phyloP scores from a whole-genome alignment of 2,797 vertebrate genomes.

The Acanthornis magna region DNA sequence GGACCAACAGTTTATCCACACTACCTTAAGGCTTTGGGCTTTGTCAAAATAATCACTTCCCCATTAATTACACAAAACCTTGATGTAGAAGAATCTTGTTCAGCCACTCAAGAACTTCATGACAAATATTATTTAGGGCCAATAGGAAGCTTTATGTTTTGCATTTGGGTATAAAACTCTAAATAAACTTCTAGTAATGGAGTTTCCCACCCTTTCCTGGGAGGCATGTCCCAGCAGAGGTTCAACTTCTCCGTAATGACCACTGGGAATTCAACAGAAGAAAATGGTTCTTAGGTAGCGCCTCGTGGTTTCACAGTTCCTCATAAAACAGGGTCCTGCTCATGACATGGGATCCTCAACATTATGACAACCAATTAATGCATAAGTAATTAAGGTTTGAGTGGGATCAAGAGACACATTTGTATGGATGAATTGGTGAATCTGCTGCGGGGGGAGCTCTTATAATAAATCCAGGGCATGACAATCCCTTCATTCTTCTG shows the following conservation, averaged over 20 bases:
- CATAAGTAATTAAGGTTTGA: not conserved
- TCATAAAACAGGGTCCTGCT: not conserved
- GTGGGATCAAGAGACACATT: not conserved
- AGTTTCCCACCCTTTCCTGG: not conserved
- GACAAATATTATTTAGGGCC: not conserved
- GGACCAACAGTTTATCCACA: not conserved
- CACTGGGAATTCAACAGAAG: not conserved
- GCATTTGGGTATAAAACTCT: not conserved
- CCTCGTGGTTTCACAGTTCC: not conserved
- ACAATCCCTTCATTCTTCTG: not conserved
- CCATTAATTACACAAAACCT: not conserved
- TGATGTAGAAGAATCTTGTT: not conserved
- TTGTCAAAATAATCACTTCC: not conserved
- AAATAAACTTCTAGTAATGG: not conserved
- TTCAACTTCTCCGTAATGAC: not conserved
- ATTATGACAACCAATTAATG: not conserved
- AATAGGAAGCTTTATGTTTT: not conserved
- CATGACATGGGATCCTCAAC: not conserved
- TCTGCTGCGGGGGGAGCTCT: not conserved
- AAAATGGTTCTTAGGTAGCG: not conserved
- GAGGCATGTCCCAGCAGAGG: rapidly evolving
- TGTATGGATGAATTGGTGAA: not conserved
- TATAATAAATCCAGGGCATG: not conserved
- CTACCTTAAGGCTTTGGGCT: not conserved
- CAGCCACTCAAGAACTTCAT: not conserved